Evolutionary conservation across 1,140 invertebrate genomes (phyloP), one percentile per base, ranked within the genome.

Genomic region (Parasteatoda tepidariorum): DNA sequence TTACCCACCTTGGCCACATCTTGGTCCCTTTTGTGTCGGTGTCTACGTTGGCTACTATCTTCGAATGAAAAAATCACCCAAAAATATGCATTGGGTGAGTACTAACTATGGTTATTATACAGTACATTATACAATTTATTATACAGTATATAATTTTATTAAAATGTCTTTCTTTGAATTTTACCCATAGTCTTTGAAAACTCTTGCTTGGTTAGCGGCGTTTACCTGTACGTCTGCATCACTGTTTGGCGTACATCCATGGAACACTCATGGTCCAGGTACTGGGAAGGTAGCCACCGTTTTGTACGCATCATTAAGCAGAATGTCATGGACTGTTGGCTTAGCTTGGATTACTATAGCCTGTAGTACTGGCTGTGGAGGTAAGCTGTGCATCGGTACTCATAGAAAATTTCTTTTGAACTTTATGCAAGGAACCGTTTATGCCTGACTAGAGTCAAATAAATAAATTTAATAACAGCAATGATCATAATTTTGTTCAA

Each of bases 301-400:
- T 24, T 89, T 92, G 66, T 94, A 93, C 85, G 90, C 91, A 7
- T 91, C 93, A 1, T 88, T 93, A 84, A 91, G 91, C 79, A 93
- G 93, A 13, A 88, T 93, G 22, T 88, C 92, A 1, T 91, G 92
- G 83, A 89, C 92, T 6, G 66, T 93, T 3, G 90, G 91, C 7
- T 88, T 94, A 4, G 91, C 91, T 41, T 94, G 93, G 93, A 85
- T 95, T 11, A 92, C 94, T 9, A 88, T 96, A 22, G 94, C 94
- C 34, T 96, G 95, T 86, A 93, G 92, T 86, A 92, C 92, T 85
- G 94, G 94, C 4, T 92, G 94, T 86, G 94, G 94, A 62, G 93
- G 93, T 57, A 38, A 61, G 13, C n/a, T n/a, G n/a, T n/a, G n/a
- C n/a, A n/a, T n/a, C n/a, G n/a, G n/a, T n/a, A n/a, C n/a, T n/a